Percentiles rank a stretch among this genome's conserved stretches.
phyloP scores from a whole-genome alignment of 2,888 invertebrate genomes.

The Parthenolecanium corni region DNA sequence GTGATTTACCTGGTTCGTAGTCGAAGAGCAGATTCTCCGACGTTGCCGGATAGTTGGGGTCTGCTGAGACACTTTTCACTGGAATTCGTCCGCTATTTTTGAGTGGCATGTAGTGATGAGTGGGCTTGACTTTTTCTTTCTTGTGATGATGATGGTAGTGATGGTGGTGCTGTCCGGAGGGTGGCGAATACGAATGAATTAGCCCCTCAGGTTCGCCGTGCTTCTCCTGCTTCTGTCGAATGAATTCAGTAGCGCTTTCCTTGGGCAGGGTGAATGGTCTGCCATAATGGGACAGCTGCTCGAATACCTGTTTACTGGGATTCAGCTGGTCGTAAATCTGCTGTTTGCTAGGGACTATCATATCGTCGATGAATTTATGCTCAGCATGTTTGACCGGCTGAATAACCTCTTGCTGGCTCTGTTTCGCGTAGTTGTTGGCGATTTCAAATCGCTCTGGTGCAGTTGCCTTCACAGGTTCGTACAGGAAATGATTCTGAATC shows the following conservation, averaged over 20 bases:
- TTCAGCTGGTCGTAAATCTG: constrained; percentile 24
- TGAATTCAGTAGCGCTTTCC: constrained; percentile 2
- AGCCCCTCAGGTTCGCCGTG: not conserved
- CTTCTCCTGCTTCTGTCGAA: not conserved
- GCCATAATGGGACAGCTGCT: constrained; percentile 33
- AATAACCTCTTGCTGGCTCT: not conserved
- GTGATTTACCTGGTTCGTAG: constrained; percentile 13
- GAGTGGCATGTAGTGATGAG: not conserved
- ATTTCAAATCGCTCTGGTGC: not conserved
- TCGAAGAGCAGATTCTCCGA: not conserved
- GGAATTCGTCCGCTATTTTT: not conserved
- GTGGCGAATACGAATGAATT: not conserved
- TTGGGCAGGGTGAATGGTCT: constrained; percentile 33
- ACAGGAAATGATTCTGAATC: constrained; percentile 33
- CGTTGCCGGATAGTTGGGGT: not conserved
- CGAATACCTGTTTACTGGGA: constrained; percentile 32
- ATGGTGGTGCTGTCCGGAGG: not conserved
- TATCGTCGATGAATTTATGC: not conserved
- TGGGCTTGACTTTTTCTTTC: constrained; percentile 12
- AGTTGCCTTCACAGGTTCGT: constrained; percentile 29
- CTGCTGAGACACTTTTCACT: not conserved
- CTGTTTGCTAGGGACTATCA: constrained; percentile 6
- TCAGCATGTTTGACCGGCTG: constrained; percentile 1
- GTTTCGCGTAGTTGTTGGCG: not conserved
- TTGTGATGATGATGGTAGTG: not conserved